These are phyloP conservation scores for Paramuricea clavata DNA, from an alignment of 92 coral and sea anemone species.

Conservation along the genomic window DNA sequence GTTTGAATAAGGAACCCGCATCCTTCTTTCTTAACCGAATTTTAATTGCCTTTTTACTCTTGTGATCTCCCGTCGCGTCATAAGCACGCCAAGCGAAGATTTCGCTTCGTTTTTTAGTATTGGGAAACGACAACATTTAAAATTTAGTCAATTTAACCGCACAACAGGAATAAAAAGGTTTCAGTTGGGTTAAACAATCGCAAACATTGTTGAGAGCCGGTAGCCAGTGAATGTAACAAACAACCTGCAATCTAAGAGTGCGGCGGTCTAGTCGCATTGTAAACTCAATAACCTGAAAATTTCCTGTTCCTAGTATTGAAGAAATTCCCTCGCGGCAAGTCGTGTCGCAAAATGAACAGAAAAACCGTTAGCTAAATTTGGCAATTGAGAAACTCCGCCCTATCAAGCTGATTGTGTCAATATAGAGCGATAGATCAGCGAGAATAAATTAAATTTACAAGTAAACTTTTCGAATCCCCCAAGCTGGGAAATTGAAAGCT, in stretches of 20 bases:
- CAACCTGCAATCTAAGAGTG: slow-evolving; percentile 25
- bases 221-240: slow-evolving; percentile 20
- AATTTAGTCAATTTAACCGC: background rate
- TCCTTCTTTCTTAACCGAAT: slow-evolving; percentile 34
- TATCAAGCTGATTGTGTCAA: slow-evolving; percentile 38
- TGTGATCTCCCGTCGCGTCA: slow-evolving; percentile 38
- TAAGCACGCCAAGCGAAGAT: slow-evolving; percentile 36
- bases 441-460: slow-evolving; percentile 50
- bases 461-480: slow-evolving; percentile 45
- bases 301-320: slow-evolving; percentile 17
- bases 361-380: slow-evolving; percentile 58
- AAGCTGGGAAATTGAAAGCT: slow-evolving; percentile 59
- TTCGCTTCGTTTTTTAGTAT: background rate
- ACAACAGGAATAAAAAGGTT: slow-evolving; percentile 27
- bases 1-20: slow-evolving; percentile 2
- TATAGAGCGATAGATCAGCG: slow-evolving; percentile 28
- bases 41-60: slow-evolving; percentile 55
- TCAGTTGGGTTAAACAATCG: slow-evolving; percentile 37
- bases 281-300: slow-evolving; percentile 9
- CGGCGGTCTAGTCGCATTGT: background rate
- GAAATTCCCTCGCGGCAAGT: background rate
- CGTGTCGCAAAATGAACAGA: slow-evolving; percentile 18
- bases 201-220: slow-evolving; percentile 41
- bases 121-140: slow-evolving; percentile 11
- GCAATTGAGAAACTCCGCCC: slow-evolving; percentile 59